Evolutionary conservation across 2,113 vertebrate species (phyloP).

Genomic region (Larimichthys polyactis): DNA sequence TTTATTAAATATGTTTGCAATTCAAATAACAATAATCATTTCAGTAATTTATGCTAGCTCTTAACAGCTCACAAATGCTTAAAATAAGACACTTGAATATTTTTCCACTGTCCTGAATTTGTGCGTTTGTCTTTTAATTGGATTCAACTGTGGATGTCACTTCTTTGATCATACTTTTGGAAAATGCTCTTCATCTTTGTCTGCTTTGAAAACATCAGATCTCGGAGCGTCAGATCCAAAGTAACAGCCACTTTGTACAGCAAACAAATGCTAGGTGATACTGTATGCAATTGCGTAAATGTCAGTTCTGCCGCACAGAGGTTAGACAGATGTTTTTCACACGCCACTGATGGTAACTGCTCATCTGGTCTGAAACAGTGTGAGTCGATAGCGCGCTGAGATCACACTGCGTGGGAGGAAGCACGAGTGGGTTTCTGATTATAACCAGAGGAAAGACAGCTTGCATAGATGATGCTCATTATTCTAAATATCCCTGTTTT

Average conservation of each 20-base stretch:
- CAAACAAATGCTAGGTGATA: constrained; percentile 3
- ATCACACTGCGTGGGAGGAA: constrained; percentile 61
- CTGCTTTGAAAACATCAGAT: constrained; percentile 45
- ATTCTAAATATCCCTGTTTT: constrained; percentile 46
- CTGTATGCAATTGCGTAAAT: constrained; percentile 19
- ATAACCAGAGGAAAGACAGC: constrained; percentile 64
- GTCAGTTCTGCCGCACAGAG: constrained; percentile 14
- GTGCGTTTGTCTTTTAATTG: constrained; percentile 39
- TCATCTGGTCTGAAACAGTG: constrained; percentile 22
- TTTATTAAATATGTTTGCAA: not conserved
- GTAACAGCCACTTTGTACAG: not conserved
- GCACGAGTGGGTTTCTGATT: constrained; percentile 59
- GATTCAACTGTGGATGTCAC: constrained; percentile 17
- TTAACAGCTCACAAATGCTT: not conserved
- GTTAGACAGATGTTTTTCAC: constrained; percentile 58
- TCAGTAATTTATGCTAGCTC: not conserved
- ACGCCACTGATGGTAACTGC: constrained; percentile 19
- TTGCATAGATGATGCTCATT: constrained; percentile 62
- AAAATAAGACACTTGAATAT: constrained; percentile 3
- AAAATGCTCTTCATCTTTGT: constrained; percentile 39
- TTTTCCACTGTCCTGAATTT: constrained; percentile 1
- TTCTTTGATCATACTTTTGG: constrained; percentile 36
- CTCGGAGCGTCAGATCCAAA: not conserved
- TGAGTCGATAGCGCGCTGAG: constrained; percentile 6
- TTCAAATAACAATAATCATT: not conserved